These are phyloP conservation scores for Thera obeliscata DNA, from an alignment of 2,888 invertebrate genomes.

Conservation along the genomic window DNA sequence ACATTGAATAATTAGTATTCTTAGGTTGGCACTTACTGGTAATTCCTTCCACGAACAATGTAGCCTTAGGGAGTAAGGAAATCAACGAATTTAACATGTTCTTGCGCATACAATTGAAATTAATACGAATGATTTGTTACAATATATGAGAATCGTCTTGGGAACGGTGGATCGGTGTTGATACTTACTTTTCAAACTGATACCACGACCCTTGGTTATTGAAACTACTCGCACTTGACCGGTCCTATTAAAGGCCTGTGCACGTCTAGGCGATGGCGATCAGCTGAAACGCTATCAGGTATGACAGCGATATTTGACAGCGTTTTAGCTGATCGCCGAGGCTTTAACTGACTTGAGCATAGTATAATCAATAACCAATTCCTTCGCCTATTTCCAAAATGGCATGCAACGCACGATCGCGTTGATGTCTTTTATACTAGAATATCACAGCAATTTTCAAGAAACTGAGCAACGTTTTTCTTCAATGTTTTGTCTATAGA, in stretches of 20 bases:
- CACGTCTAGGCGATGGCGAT: too few relatives aligned
- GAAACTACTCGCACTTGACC: too few relatives aligned
- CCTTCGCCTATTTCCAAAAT: not conserved
- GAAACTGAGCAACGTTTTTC: not conserved
- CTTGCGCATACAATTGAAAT: constrained; percentile 7
- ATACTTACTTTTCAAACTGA: too few relatives aligned
- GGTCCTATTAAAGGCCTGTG: too few relatives aligned
- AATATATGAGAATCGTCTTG: too few relatives aligned
- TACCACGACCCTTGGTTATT: too few relatives aligned
- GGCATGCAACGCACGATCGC: constrained; percentile 15
- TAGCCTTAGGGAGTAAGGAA: constrained; percentile 55
- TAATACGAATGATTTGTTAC: not conserved
- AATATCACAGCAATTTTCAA: not conserved
- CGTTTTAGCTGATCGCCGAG: too few relatives aligned
- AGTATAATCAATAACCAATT: not conserved
- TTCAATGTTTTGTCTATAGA: not conserved
- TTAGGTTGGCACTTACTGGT: constrained; percentile 45
- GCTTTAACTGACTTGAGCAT: too few relatives aligned
- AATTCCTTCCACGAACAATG: constrained; percentile 55
- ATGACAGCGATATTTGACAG: too few relatives aligned
- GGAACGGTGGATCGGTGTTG: too few relatives aligned
- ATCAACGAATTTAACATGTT: constrained; percentile 24
- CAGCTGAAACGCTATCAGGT: too few relatives aligned
- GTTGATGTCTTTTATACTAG: constrained; percentile 24
- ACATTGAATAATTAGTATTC: constrained; percentile 59